Base-by-base conservation (phyloP, 2,888 invertebrate genomes). In the Caenorhabditis virilis region DNA sequence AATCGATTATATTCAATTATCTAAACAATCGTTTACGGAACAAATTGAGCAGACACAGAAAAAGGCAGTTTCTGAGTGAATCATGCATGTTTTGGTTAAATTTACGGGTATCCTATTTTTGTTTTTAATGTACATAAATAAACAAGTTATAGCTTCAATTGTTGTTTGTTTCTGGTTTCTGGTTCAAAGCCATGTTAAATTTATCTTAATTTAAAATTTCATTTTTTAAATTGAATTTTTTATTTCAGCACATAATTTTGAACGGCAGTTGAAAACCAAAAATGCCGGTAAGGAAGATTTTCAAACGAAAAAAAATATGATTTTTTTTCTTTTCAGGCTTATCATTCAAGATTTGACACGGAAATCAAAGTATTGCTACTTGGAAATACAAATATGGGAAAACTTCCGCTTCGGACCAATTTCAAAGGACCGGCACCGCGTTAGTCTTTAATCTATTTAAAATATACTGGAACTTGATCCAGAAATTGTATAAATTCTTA, bases 341-440 rank as follows among this genome's bases (percentile, higher is more conserved):
- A 95, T 87, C 97, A 98, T 85, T 97, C 97, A 0, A 90, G 90
- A 78, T 89, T 94, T 79, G 87, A 89, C 27, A 89, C 90, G 57
- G 72, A 76, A n/a, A 88, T 88, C 50, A 88, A 89, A 78, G 86
- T 88, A 26, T 50, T 65, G 56, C 56, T 60, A 4, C 27, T 65
- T 35, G 65, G 65, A 5, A 88, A 95, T 48, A 95, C 95, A 11
- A 98, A 97, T 84, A 89, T 94, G 87, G 95, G 95, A 0, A 85
- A 98, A 54, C 85, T 97, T 69, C 95, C 98, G 9, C 85, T 98
- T 50, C 89, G 90, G 73, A 95, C 97, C 0, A 90, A 90, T 79
- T 91, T 89, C 83, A 88, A 95, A 77, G 98, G 98, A 7, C 97
- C 97, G 30, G 95, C 95, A 6, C 91, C 92, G 11, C 87, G 87